Evolutionary conservation across 2,888 invertebrate species (phyloP).

Genomic region (Catocala fraxini): DNA sequence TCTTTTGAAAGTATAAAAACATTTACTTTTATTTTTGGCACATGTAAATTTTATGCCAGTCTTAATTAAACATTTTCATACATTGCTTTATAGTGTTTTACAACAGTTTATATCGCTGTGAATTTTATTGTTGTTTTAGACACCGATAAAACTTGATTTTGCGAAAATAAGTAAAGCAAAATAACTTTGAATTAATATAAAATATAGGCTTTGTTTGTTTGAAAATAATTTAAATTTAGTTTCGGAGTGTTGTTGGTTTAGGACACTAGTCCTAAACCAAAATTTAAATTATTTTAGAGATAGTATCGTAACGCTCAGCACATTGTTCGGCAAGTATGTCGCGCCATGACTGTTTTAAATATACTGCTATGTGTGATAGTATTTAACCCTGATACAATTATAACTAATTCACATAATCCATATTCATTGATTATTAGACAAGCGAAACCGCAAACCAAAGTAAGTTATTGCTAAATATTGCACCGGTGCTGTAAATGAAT

Average conservation of each 20-base stretch:
- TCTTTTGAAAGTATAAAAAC: too few species aligned
- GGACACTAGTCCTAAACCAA: too few species aligned
- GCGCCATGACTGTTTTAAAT: too few species aligned
- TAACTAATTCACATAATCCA: too few species aligned
- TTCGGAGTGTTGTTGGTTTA: too few species aligned
- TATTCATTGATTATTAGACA: background rate
- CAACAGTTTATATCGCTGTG: conserved; percentile 12
- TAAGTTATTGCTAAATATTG: conserved; percentile 24
- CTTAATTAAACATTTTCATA: background rate
- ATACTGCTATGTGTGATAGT: too few species aligned
- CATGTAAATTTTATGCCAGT: too few species aligned
- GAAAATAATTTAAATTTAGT: background rate
- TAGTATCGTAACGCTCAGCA: too few species aligned
- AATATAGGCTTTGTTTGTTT: conserved; percentile 4
- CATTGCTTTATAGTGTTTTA: conserved; percentile 30
- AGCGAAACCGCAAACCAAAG: conserved; percentile 7
- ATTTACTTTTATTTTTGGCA: too few species aligned
- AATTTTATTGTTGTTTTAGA: conserved; percentile 32
- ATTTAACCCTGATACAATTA: too few species aligned
- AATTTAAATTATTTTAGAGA: too few species aligned
- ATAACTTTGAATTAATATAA: background rate
- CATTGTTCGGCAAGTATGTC: too few species aligned
- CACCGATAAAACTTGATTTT: conserved; percentile 3
- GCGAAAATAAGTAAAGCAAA: background rate
- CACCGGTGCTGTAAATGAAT: conserved; percentile 29